Conservation (phyloP, 2,888 invertebrate species). For the Papilio elwesi region DNA sequence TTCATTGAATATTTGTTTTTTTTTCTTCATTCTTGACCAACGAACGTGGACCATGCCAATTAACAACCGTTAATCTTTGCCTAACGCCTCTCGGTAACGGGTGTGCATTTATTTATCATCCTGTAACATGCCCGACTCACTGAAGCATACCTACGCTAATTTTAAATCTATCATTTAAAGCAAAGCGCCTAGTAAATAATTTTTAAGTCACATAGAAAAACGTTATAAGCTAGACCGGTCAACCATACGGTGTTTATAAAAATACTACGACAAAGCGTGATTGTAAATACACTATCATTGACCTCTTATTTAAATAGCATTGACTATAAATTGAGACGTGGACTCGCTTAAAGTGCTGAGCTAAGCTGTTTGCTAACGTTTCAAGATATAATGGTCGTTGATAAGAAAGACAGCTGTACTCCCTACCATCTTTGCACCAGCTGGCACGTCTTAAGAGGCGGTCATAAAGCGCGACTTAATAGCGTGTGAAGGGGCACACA, state of each 20-base stretch:
- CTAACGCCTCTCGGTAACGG: too few relatives aligned
- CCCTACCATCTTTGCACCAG: conserved; percentile 43
- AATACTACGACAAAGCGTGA: not conserved
- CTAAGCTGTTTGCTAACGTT: not conserved
- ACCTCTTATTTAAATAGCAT: not conserved
- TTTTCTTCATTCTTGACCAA: too few relatives aligned
- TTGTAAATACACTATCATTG: conserved; percentile 22
- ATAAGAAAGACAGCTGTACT: conserved; percentile 44
- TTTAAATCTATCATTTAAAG: too few relatives aligned
- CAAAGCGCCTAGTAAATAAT: not conserved
- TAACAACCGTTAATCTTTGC: too few relatives aligned
- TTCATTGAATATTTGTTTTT: too few relatives aligned
- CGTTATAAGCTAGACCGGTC: not conserved
- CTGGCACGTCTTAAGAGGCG: conserved; percentile 39
- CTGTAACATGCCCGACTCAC: too few relatives aligned
- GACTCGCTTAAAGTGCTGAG: not conserved
- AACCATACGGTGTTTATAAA: not conserved
- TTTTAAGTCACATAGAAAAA: not conserved
- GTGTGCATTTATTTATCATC: too few relatives aligned
- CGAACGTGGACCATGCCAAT: too few relatives aligned
- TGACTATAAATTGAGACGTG: conserved; percentile 8
- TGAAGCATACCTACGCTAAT: too few relatives aligned
- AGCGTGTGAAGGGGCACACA: not conserved
- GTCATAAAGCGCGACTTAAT: conserved; percentile 17
- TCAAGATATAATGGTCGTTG: conserved; percentile 38